These are phyloP conservation scores for Xestoiulus laeticollis DNA, from an alignment of 2,888 invertebrate genomes.

Conservation along the genomic window DNA sequence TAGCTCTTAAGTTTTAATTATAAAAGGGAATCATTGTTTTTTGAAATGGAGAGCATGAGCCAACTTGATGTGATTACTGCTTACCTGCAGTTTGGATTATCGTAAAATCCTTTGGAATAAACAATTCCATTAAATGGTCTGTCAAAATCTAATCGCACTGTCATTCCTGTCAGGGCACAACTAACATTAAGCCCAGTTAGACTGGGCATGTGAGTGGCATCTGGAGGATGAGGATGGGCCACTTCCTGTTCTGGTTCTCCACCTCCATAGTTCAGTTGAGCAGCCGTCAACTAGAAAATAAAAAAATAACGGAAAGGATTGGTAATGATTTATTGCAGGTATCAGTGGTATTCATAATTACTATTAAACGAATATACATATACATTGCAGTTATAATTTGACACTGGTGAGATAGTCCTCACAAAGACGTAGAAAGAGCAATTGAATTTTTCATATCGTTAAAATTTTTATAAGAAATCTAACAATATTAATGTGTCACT, in stretches of 20 bases:
- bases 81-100: slow-evolving; percentile 75
- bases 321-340: too few species aligned
- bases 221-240: background rate
- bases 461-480: too few species aligned
- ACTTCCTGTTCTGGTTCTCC: background rate
- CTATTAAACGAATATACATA: too few species aligned
- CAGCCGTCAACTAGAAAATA: slow-evolving; percentile 30
- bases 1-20: too few species aligned
- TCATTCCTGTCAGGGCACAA: slow-evolving; percentile 70
- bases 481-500: too few species aligned
- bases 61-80: slow-evolving; percentile 57
- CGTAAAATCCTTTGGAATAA: slow-evolving; percentile 76
- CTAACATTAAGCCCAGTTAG: slow-evolving; percentile 73
- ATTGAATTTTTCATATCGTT: too few species aligned
- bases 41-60: too few species aligned
- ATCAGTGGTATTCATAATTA: too few species aligned
- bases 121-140: slow-evolving; percentile 74
- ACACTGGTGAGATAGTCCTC: too few species aligned
- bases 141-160: slow-evolving; percentile 73
- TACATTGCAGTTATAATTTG: too few species aligned
- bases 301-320: background rate
- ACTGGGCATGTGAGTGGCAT: slow-evolving; percentile 44
- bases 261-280: slow-evolving; percentile 1
- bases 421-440: too few species aligned
- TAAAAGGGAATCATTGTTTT: too few species aligned